Base-by-base conservation (phyloP, 2,113 vertebrate genomes). In the Otocyon megalotis region DNA sequence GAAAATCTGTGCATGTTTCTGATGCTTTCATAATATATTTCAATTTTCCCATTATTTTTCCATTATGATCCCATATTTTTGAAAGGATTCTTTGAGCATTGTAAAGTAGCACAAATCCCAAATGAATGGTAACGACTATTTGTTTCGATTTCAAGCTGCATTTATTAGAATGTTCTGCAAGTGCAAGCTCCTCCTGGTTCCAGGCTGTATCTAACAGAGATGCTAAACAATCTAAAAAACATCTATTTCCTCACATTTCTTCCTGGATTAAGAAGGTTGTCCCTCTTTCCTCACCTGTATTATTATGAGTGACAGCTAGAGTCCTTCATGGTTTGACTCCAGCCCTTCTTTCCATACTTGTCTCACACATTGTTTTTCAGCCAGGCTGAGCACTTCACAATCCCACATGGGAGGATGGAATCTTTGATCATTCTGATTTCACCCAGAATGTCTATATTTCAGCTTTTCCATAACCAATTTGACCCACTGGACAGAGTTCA, bases 11-110 rank as follows among this genome's bases (percentile, higher is more conserved):
- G 81, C 56, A 5, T 95, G 63, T 95, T 97, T 96, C 84, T 58
- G 80, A 90, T 72, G 80, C 83, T 92, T 97, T 97, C 67, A 88
- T 97, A 95, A 95, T 96, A 82, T 94, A 96, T 97, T 97, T 97
- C 95, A 96, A 97, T 97, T 97, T 97, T 94, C 60, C 89, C 96
- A 97, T 97, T 97, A 97, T 97, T 97, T 97, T 96, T 72, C 80
- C 81, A 93, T 97, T 98, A 97, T 96, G 89, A 94, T 96, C 69
- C 88, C 71, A 86, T 97, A 96, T 96, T 96, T 98, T 91, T 92
- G 72, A 98, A 97, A 98, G 90, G 76, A 90, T 94, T 97, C 95
- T 88, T 90, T 93, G 93, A 92, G 56, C 77, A 94, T 54, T 86
- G 60, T 63, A 94, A 90, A 94, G 76, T 89, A 89, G 54, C 35